phyloP scores from a whole-genome alignment of 2,888 invertebrate species.

The Marronus borbonicus region DNA sequence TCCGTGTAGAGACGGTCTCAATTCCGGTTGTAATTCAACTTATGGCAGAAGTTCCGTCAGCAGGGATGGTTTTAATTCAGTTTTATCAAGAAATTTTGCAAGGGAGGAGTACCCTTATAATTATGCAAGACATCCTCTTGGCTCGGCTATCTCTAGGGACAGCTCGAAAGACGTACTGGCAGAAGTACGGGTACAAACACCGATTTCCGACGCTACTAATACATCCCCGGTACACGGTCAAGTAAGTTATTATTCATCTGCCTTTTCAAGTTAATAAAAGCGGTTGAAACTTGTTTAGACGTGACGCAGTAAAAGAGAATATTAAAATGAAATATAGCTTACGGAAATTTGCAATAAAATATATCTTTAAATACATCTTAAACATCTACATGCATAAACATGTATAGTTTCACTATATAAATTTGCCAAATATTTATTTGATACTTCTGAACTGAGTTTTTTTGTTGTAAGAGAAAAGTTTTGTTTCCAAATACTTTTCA shows the following conservation, averaged over 20 bases:
- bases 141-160: slow-evolving; percentile 62
- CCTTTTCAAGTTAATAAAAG: too few species aligned
- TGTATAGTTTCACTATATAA: too few species aligned
- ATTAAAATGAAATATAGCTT: too few species aligned
- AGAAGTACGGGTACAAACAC: slow-evolving; percentile 67
- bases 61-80: slow-evolving; percentile 55
- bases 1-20: slow-evolving; percentile 63
- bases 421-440: too few species aligned
- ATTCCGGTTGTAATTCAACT: slow-evolving; percentile 51
- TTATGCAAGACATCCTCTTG: slow-evolving; percentile 50
- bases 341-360: too few species aligned
- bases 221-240: slow-evolving; percentile 43
- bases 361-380: too few species aligned
- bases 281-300: too few species aligned
- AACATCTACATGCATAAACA: too few species aligned
- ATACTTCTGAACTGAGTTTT: too few species aligned
- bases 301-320: too few species aligned
- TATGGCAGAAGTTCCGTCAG: slow-evolving; percentile 59
- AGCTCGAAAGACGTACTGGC: slow-evolving; percentile 67
- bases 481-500: too few species aligned
- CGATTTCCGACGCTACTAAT: slow-evolving; percentile 55
- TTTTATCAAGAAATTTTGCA: slow-evolving; percentile 55
- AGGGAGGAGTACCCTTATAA: slow-evolving; percentile 55
- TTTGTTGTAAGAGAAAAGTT: too few species aligned
- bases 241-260: slow-evolving; percentile 1